These are phyloP conservation scores for Nysson spinosus DNA, from an alignment of 2,888 invertebrate genomes.

Conservation along the genomic window DNA sequence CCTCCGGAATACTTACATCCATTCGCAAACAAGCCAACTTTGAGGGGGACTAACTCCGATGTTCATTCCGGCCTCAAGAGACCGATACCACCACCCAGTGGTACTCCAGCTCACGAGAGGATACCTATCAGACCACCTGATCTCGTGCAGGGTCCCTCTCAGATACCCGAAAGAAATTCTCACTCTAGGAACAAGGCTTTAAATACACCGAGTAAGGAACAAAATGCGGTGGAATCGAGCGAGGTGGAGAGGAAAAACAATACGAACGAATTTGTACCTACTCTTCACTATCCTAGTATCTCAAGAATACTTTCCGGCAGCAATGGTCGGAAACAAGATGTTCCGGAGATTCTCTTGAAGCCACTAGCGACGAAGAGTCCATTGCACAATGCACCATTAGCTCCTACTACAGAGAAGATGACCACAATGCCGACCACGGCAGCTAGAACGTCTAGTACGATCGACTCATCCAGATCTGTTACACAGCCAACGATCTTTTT, in stretches of 20 bases:
- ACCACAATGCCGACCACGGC: conserved; percentile 60
- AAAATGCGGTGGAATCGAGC: conserved; percentile 50
- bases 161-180: conserved; percentile 61
- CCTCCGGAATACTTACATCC: conserved; percentile 91
- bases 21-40: conserved; percentile 92
- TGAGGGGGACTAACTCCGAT: conserved; percentile 85
- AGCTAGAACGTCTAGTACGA: conserved; percentile 34
- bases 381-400: conserved; percentile 77
- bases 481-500: conserved; percentile 74
- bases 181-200: conserved; percentile 66
- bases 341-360: conserved; percentile 86
- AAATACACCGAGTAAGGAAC: conserved; percentile 64
- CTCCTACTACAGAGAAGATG: conserved; percentile 70
- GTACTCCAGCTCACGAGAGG: conserved; percentile 89
- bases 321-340: conserved; percentile 89
- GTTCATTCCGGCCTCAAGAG: conserved; percentile 79
- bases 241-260: conserved; percentile 64
- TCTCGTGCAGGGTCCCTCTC: conserved; percentile 73
- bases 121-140: conserved; percentile 88
- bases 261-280: conserved; percentile 82
- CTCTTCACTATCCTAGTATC: conserved; percentile 89
- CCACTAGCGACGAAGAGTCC: conserved; percentile 73
- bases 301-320: conserved; percentile 91
- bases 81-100: conserved; percentile 90
- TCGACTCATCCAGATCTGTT: conserved; percentile 50